Base-by-base conservation (phyloP, 2,888 invertebrate species). In the Chironomus riparius region DNA sequence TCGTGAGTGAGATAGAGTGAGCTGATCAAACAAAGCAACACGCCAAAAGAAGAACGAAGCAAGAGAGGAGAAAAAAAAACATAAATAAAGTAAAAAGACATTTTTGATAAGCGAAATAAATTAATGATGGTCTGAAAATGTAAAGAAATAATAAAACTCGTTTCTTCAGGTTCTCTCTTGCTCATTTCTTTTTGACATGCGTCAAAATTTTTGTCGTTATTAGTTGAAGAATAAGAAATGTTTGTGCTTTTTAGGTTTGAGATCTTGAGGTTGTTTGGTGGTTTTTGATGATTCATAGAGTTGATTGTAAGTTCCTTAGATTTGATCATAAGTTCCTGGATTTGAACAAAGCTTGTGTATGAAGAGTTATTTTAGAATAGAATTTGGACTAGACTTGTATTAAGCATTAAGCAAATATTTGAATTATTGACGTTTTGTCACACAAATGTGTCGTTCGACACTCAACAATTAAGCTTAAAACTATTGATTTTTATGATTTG, bases 1-100 rank as follows among this genome's bases (percentile, higher is more conserved):
- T 38, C 38, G 38, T 38, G 38, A 38, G 38, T 38, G 38, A 38
- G 38, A 38, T 38, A 10, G 38, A 38, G 38, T 38, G 38, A 38
- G 38, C 38, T 10, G 38, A 38, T 38, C 38, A 38, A 38, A 38
- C 38, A 38, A 38, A 38, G 38, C 50, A 50, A 50, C 56, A 56
- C 24, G 21, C 22, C 38, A 22, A 65, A 28, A 70, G 2, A 10
- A n/a, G 28, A 48, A 12, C 70, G 68, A 74, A 68, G 47, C 21
- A 22, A 74, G 38, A 74, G 48, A n/a, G 65, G 65, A 47, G 65
- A 38, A 62, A 68, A 74, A 71, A 56, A 65, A 74, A 74, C 74
- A 74, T 74, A 74, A 74, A 74, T 74, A 74, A 74, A 74, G 74
- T 74, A 74, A 74, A 74, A 74, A 74, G 74, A 74, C 74, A 74